Conservation (phyloP, 1,140 invertebrate species). For the Dendrolimus punctatus region DNA sequence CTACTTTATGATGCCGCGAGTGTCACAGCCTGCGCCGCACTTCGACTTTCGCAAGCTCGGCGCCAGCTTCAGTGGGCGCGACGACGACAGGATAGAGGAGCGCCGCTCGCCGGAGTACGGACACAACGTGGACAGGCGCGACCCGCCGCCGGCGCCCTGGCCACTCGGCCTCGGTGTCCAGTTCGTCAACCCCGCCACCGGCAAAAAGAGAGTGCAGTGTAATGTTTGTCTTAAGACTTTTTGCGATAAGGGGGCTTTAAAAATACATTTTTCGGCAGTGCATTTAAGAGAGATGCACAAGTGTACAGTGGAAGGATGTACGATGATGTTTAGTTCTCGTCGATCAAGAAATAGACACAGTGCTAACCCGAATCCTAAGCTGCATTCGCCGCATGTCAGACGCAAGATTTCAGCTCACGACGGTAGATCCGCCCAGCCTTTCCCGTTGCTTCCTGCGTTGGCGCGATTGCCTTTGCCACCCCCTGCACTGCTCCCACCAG, state of each 20-base stretch:
- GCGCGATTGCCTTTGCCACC: conserved; percentile 64
- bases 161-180: conserved; percentile 91
- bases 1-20: conserved; percentile 68
- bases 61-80: conserved; percentile 64
- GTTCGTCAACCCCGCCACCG: conserved; percentile 92
- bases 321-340: conserved; percentile 85
- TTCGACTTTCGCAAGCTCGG: conserved; percentile 71
- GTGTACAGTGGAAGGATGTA: conserved; percentile 85
- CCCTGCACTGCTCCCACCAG: conserved; percentile 57
- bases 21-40: conserved; percentile 54
- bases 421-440: conserved; percentile 90
- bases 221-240: conserved; percentile 99
- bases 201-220: conserved; percentile 98
- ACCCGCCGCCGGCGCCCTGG: conserved; percentile 61
- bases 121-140: conserved; percentile 37
- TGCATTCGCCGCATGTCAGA: conserved; percentile 95
- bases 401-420: conserved; percentile 95
- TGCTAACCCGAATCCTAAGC: conserved; percentile 98
- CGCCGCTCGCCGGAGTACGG: conserved; percentile 50
- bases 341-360: conserved; percentile 86
- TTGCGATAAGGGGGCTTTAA: conserved; percentile 99
- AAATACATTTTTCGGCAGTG: conserved; percentile 99
- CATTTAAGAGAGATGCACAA: conserved; percentile 84
- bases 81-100: conserved; percentile 53
- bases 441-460: conserved; percentile 78